phyloP scores from a whole-genome alignment of 2,888 invertebrate species.

The Melanophora roralis region DNA sequence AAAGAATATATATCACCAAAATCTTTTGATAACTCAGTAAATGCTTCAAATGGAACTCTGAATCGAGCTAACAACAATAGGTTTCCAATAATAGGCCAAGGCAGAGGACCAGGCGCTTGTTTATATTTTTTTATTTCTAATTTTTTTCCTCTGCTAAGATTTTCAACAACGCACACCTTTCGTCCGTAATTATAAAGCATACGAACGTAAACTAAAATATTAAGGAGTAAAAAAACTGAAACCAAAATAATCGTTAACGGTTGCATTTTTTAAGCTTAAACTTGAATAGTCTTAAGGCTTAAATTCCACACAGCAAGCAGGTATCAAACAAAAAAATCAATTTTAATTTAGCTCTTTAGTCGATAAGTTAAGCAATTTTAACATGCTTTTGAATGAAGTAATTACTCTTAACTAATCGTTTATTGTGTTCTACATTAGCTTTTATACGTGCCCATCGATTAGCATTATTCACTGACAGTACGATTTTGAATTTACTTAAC shows the following conservation, averaged over 20 bases:
- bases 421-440: slow-evolving; percentile 64
- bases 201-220: slow-evolving; percentile 37
- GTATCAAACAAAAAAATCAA: no score
- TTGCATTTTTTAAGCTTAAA: slow-evolving; percentile 5
- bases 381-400: slow-evolving; percentile 33
- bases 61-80: slow-evolving; percentile 82
- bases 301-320: not conserved
- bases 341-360: no score
- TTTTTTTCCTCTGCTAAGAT: not conserved
- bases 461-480: not conserved
- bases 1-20: slow-evolving; percentile 86
- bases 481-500: no score
- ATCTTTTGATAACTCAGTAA: slow-evolving; percentile 82
- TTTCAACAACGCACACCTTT: slow-evolving; percentile 51
- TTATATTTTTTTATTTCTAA: slow-evolving; percentile 58
- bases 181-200: slow-evolving; percentile 51
- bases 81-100: slow-evolving; percentile 84
- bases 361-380: no score
- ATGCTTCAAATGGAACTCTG: slow-evolving; percentile 84
- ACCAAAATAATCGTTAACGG: slow-evolving; percentile 16
- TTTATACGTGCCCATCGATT: slow-evolving; percentile 63
- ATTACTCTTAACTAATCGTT: slow-evolving; percentile 66
- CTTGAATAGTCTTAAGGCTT: not conserved
- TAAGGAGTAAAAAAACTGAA: slow-evolving; percentile 16
- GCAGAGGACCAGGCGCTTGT: slow-evolving; percentile 82